Conservation (phyloP, 2,113 vertebrate genomes). For the Egretta garzetta region DNA sequence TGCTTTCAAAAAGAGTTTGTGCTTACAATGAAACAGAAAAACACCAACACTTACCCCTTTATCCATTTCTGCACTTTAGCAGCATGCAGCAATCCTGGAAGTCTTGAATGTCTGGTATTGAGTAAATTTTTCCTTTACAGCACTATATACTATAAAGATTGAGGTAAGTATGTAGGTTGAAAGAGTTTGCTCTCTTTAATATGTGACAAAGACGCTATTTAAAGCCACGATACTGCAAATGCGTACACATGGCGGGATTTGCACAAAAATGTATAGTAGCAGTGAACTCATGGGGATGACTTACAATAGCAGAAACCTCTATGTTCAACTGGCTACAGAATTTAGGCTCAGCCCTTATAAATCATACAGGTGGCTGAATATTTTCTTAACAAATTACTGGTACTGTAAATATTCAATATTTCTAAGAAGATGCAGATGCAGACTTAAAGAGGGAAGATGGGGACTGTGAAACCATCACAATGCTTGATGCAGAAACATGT, state of each 20-base stretch:
- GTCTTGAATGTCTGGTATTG: neutral
- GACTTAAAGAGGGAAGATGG: neutral
- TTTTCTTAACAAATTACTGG: neutral
- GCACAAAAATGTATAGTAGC: neutral
- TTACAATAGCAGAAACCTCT: neutral
- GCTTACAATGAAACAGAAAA: constrained; percentile 14
- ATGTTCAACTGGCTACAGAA: neutral
- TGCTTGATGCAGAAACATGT: neutral
- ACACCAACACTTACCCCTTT: neutral
- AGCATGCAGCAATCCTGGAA: neutral
- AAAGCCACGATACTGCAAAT: neutral
- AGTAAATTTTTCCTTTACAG: neutral
- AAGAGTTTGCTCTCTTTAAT: neutral
- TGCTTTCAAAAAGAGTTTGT: constrained; percentile 29
- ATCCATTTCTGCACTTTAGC: neutral
- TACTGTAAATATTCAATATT: neutral
- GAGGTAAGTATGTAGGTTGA: neutral
- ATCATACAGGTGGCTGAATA: neutral
- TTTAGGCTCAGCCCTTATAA: neutral
- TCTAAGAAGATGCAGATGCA: neutral
- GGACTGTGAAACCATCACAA: neutral
- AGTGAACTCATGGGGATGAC: neutral
- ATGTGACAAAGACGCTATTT: neutral
- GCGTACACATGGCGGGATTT: neutral
- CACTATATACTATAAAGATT: neutral